Evolutionary conservation across 2,797 vertebrate genomes (phyloP).

Genomic region (Petrocephalus sullivani): DNA sequence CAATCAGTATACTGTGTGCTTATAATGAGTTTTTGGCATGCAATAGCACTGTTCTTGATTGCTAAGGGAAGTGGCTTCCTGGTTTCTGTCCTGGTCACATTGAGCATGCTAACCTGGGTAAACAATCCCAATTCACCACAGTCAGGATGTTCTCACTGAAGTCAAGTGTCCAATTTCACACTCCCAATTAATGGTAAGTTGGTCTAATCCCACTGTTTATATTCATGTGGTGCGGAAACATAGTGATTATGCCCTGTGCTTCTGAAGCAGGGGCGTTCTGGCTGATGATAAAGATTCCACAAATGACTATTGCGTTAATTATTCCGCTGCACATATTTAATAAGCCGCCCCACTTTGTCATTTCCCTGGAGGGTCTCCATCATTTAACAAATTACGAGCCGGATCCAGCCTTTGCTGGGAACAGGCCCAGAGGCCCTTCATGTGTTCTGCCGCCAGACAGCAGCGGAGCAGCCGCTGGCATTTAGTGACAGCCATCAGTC

Average conservation of each 20-base stretch:
- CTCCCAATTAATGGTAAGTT: neutral
- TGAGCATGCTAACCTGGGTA: neutral
- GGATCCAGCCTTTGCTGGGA: neutral
- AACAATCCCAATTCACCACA: neutral
- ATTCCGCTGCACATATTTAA: conserved; percentile 24
- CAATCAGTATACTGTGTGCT: conserved; percentile 61
- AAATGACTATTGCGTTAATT: conserved; percentile 22
- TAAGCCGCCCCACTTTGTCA: conserved; percentile 18
- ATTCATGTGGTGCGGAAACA: conserved; percentile 6
- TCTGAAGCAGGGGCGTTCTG: conserved; percentile 1
- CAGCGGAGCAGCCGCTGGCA: conserved; percentile 1
- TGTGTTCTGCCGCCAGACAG: conserved; percentile 5
- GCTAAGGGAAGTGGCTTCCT: conserved; percentile 18
- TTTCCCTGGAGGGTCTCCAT: conserved; percentile 15
- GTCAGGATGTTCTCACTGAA: neutral
- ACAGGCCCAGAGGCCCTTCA: conserved; percentile 1
- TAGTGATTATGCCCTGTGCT: conserved; percentile 11
- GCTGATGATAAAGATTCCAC: conserved; percentile 18
- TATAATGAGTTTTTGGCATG: conserved; percentile 61
- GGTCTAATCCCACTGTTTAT: conserved; percentile 18
- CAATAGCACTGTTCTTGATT: conserved; percentile 35
- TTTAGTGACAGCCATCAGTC: conserved; percentile 16
- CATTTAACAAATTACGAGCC: conserved; percentile 18
- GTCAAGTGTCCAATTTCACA: conserved; percentile 14
- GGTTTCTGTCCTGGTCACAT: neutral